Conservation (phyloP, 2,888 invertebrate genomes). For the Vannuccia rotundouncinata region DNA sequence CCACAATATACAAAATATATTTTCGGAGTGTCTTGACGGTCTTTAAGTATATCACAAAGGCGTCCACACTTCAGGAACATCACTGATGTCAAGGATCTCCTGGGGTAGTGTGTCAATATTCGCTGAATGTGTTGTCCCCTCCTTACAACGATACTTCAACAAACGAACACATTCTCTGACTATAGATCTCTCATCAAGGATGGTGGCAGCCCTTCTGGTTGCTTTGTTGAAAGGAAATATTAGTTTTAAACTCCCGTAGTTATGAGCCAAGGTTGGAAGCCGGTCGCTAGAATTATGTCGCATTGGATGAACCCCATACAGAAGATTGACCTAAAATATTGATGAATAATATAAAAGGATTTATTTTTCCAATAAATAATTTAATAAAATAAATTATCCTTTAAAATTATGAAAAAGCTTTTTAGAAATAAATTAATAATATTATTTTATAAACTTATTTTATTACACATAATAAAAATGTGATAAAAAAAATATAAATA, state of each 20-base stretch:
- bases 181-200: neutral
- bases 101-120: neutral
- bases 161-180: neutral
- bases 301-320: neutral
- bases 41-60: too few species aligned
- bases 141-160: neutral
- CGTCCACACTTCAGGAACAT: neutral
- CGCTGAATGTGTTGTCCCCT: neutral
- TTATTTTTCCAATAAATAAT: too few species aligned
- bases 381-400: too few species aligned
- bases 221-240: constrained; percentile 64
- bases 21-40: too few species aligned
- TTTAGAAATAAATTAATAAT: too few species aligned
- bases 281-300: constrained; percentile 62
- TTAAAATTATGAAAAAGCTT: too few species aligned
- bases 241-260: constrained; percentile 71
- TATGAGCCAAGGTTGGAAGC: constrained; percentile 59
- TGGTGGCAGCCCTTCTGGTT: constrained; percentile 42
- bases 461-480: too few species aligned
- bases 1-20: too few species aligned
- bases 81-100: neutral
- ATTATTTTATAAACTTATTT: too few species aligned
- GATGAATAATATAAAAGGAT: too few species aligned
- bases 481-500: too few species aligned
- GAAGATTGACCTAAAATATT: constrained; percentile 2